These are phyloP conservation scores for Orchesellides sinensis DNA, from an alignment of 2,888 invertebrate species.

Conservation along the genomic window DNA sequence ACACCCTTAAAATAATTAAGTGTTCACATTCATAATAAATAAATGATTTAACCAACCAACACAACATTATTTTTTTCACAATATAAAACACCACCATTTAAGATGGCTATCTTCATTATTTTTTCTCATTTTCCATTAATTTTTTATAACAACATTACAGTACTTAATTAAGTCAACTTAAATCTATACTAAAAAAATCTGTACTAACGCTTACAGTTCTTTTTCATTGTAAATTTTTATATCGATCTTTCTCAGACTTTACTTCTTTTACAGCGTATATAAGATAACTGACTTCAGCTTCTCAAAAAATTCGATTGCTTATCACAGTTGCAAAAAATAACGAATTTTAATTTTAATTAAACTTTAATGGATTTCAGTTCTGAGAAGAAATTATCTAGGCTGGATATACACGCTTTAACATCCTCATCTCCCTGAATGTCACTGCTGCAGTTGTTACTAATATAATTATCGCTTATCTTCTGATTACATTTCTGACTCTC, in stretches of 20 bases:
- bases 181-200: conserved; percentile 17
- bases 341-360: not conserved
- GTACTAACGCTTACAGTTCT: conserved; percentile 49
- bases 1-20: conserved; percentile 65
- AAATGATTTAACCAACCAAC: conserved; percentile 27
- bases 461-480: not conserved
- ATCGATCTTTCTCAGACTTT: not conserved
- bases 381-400: conserved; percentile 73
- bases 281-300: not conserved
- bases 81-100: conserved; percentile 36
- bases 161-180: conserved; percentile 7
- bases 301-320: conserved; percentile 14
- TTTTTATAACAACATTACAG: conserved; percentile 17
- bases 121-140: conserved; percentile 15
- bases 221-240: no score
- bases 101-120: conserved; percentile 43
- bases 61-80: conserved; percentile 26
- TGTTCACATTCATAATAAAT: conserved; percentile 40
- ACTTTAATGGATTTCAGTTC: conserved; percentile 72
- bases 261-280: not conserved
- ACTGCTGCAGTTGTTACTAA: not conserved
- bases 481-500: conserved; percentile 2
- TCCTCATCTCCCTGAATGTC: conserved; percentile 64
- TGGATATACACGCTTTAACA: conserved; percentile 70
- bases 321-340: conserved; percentile 34